Evolutionary conservation across 1,140 invertebrate species (phyloP).

Genomic region (Saccostrea glomerata): DNA sequence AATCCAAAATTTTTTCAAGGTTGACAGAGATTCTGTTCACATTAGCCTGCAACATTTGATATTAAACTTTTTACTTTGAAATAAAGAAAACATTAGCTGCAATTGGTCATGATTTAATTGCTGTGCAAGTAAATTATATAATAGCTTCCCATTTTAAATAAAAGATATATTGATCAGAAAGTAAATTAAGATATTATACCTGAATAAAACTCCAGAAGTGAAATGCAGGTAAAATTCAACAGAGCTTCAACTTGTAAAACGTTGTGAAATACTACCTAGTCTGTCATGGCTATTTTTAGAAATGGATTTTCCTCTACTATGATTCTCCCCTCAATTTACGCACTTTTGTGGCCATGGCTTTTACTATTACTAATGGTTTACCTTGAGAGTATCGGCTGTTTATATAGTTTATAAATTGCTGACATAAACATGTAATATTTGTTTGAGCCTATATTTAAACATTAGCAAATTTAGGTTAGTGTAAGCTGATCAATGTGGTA

Average conservation of each 20-base stretch:
- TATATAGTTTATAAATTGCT: neutral
- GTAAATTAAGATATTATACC: too few species aligned
- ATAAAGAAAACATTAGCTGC: too few species aligned
- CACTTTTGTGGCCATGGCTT: neutral
- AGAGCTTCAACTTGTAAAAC: neutral
- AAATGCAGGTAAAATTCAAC: too few species aligned
- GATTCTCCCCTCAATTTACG: neutral
- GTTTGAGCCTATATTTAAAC: slow-evolving; percentile 10
- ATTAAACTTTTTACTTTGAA: too few species aligned
- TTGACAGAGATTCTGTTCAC: too few species aligned
- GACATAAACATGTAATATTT: neutral
- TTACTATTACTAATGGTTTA: neutral
- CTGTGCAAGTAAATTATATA: too few species aligned
- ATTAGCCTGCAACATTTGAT: too few species aligned
- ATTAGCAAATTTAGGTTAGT: neutral
- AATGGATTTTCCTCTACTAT: neutral
- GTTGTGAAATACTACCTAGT: neutral
- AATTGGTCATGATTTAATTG: too few species aligned
- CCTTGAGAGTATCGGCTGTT: neutral
- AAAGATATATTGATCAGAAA: too few species aligned
- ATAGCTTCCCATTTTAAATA: too few species aligned
- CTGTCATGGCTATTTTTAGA: slow-evolving; percentile 8
- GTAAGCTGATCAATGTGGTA: neutral
- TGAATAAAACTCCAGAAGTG: too few species aligned
- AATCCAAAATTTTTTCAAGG: too few species aligned